Percentiles rank a stretch among this genome's conserved stretches.
These are phyloP conservation scores for Andrena fulva DNA, from an alignment of 2,888 invertebrate species.

Conservation along the genomic window DNA sequence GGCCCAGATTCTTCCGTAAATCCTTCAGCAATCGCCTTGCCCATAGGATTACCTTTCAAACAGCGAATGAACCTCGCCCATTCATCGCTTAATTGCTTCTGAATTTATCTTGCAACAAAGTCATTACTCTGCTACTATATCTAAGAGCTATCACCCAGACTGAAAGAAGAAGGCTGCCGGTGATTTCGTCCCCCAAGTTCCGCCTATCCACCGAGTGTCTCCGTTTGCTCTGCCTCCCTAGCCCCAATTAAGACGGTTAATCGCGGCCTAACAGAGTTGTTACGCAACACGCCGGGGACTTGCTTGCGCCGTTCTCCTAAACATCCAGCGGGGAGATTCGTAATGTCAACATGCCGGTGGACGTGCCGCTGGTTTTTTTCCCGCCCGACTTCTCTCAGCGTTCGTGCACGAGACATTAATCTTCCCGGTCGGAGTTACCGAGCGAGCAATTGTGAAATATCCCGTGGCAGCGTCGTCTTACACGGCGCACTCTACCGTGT, in stretches of 20 bases:
- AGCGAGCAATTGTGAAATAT: constrained; percentile 36
- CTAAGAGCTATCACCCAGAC: neutral
- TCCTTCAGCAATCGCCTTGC: too few species aligned
- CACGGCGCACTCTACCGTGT: constrained; percentile 33
- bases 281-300: neutral
- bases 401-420: constrained; percentile 33
- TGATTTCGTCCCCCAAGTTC: neutral
- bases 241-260: neutral
- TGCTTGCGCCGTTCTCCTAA: neutral
- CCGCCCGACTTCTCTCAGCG: neutral
- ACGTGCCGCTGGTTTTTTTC: neutral
- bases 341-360: constrained; percentile 18
- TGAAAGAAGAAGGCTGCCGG: neutral
- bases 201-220: neutral
- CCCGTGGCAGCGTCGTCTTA: constrained; percentile 21
- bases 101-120: too few species aligned
- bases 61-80: too few species aligned
- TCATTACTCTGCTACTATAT: too few species aligned
- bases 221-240: neutral
- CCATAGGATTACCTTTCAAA: too few species aligned
- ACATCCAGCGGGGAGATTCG: neutral
- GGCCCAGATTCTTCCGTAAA: too few species aligned
- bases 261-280: neutral
- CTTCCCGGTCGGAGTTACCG: constrained; percentile 17
- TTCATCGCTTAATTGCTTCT: too few species aligned